Conservation (phyloP, 1,140 invertebrate species). For the Neotoxoptera formosana region DNA sequence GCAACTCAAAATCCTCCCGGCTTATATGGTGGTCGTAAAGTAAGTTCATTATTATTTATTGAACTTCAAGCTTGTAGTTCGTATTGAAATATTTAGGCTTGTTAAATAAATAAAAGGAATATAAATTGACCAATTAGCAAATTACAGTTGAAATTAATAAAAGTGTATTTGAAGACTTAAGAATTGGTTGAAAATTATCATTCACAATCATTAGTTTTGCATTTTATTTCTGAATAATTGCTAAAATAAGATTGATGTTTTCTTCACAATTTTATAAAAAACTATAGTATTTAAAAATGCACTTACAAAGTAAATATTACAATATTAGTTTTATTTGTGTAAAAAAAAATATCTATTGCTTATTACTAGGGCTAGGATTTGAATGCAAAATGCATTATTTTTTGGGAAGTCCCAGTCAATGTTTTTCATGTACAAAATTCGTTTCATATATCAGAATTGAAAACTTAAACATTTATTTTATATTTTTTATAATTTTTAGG, state of each 20-base stretch:
- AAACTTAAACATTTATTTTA: too few relatives aligned
- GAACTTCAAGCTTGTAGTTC: neutral
- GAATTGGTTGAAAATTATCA: neutral
- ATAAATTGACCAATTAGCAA: neutral
- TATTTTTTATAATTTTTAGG: too few relatives aligned
- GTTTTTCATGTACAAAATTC: too few relatives aligned
- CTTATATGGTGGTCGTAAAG: constrained; percentile 95
- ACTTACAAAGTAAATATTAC: neutral
- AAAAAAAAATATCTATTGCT: neutral
- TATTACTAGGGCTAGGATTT: neutral
- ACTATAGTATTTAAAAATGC: neutral
- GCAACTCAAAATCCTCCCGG: constrained; percentile 99
- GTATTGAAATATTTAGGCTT: neutral
- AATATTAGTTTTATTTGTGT: neutral
- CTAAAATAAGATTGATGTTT: neutral
- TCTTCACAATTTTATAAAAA: neutral
- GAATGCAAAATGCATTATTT: too few relatives aligned
- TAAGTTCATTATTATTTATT: constrained; percentile 60
- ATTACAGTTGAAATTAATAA: neutral
- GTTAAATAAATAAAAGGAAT: neutral
- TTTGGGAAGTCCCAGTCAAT: too few relatives aligned
- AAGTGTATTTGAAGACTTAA: neutral
- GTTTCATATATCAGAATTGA: too few relatives aligned
- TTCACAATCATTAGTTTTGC: neutral
- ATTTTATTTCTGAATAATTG: neutral